phyloP scores from a whole-genome alignment of 2,888 invertebrate species.

The Sarcophaga subvicina region DNA sequence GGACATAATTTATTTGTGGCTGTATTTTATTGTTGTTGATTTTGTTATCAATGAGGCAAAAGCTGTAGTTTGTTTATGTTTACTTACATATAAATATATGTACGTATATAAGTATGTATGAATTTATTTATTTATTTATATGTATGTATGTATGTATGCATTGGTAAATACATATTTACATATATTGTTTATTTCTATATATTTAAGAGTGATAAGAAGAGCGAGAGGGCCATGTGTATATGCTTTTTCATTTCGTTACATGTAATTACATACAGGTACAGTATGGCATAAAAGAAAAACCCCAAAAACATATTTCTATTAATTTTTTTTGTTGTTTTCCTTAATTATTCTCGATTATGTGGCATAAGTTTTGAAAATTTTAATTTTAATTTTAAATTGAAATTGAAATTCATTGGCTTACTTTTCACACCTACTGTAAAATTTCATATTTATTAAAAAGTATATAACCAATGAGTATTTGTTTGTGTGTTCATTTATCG shows the following conservation, averaged over 20 bases:
- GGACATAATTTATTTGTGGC: slow-evolving; percentile 76
- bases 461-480: slow-evolving; percentile 6
- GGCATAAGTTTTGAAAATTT: too few relatives aligned
- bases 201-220: too few relatives aligned
- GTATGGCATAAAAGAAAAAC: too few relatives aligned
- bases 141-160: not conserved
- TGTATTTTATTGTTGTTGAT: slow-evolving; percentile 78
- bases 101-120: slow-evolving; percentile 18
- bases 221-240: not conserved
- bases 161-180: not conserved
- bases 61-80: slow-evolving; percentile 47
- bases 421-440: not conserved
- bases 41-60: slow-evolving; percentile 66
- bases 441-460: slow-evolving; percentile 9
- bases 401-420: too few relatives aligned
- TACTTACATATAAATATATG: slow-evolving; percentile 17
- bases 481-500: not conserved
- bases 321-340: too few relatives aligned
- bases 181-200: not conserved
- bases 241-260: not conserved
- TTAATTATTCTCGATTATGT: too few relatives aligned
- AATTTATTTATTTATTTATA: slow-evolving; percentile 15
- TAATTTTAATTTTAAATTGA: too few relatives aligned
- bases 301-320: too few relatives aligned
- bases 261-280: too few relatives aligned